Base-by-base conservation (phyloP, 2,113 vertebrate genomes). In the Pelvicachromis taeniatus region DNA sequence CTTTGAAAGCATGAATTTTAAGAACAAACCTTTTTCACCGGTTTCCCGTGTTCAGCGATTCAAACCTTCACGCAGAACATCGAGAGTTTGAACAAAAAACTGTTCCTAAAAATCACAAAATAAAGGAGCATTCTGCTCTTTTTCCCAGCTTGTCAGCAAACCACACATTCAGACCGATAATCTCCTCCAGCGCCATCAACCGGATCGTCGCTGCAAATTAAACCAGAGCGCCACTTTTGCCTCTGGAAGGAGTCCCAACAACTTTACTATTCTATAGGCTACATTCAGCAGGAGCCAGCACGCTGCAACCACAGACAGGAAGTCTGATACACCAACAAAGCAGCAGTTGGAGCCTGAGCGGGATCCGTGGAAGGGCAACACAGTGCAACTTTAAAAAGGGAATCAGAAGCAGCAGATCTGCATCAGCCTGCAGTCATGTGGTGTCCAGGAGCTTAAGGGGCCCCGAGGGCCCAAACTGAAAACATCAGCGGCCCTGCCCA, bases 321-420 rank as follows among this genome's bases (percentile, higher is more conserved):
- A 68, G 63, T 42, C 35, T 68, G 63, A 68, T 23, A 23, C 63
- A 42, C 63, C n/a, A 42, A 68, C 63, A 68, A 68, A 23, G 63
- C 63, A 68, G 63, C 35, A 21, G n/a, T 68, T 68, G 9, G 3
- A 68, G n/a, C 12, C 12, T 23, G 38, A 42, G 12, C 6, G 1
- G 61, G 4, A 40, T 65, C 19, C 40, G 35, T 2, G 12, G 61
- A 21, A 40, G 6, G 35, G 63, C 42, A 21, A 23, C 35, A 65
- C 33, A 2, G 63, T 9, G 12, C 35, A 23, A 21, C 7, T 68
- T 42, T 23, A 68, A 68, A 42, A 68, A 23, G n/a, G 42, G 35
- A 42, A 14, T 9, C n/a, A 23, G n/a, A 40, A 42, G n/a, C 35
- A 68, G 63, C 35, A 68, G 35, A 65, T 40, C 61, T 14, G 7